A percentile compares a stretch with the other conserved stretches of the same genome.
Conservation (phyloP, 2,888 invertebrate species). For the Zygaena filipendulae region DNA sequence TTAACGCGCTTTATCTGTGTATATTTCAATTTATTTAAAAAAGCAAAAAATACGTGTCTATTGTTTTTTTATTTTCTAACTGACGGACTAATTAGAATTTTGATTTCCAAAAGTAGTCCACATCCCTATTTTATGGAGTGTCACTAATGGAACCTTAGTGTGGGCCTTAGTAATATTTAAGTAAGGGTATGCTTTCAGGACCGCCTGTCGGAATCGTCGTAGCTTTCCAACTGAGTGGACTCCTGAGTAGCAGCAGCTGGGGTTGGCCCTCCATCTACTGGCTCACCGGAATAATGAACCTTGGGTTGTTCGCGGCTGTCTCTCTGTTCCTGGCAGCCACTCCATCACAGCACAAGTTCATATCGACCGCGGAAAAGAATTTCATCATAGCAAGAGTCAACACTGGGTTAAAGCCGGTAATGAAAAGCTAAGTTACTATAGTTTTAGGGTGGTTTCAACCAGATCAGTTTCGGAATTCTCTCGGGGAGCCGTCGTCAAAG, state of each 20-base stretch:
- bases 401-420: conserved; percentile 23
- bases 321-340: conserved; percentile 53
- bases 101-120: no score
- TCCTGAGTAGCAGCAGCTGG: conserved; percentile 62
- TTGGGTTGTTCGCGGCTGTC: conserved; percentile 59
- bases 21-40: no score
- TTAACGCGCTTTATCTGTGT: no score
- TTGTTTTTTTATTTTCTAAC: no score
- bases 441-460: no score
- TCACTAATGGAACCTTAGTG: not conserved
- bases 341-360: conserved; percentile 48
- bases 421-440: not conserved
- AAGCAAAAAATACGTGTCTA: no score
- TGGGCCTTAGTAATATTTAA: not conserved
- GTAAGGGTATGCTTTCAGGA: conserved; percentile 62
- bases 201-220: conserved; percentile 76
- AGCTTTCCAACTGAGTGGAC: conserved; percentile 72
- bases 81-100: no score
- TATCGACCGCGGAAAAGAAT: conserved; percentile 50
- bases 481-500: no score
- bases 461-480: no score
- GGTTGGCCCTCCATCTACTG: conserved; percentile 79
- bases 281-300: conserved; percentile 60
- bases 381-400: conserved; percentile 41
- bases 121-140: no score